Evolutionary conservation across 2,113 vertebrate genomes (phyloP).

Genomic region (Sylvia atricapilla): DNA sequence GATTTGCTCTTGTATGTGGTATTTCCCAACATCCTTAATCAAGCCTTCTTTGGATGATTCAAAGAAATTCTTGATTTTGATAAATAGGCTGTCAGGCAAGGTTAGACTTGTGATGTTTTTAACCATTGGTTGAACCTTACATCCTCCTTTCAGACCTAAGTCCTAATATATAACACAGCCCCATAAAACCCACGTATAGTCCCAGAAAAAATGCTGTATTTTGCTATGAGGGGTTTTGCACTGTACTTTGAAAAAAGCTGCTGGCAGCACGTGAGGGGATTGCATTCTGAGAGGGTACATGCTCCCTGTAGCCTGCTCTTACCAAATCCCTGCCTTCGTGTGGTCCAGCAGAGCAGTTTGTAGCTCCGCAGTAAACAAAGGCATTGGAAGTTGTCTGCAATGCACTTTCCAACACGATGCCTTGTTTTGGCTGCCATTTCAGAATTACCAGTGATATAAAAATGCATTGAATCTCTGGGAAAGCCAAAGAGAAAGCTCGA

Average conservation of each 20-base stretch:
- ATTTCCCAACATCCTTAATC: constrained; percentile 41
- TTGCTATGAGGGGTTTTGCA: neutral
- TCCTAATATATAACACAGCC: neutral
- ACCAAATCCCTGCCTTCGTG: neutral
- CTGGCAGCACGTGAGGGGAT: neutral
- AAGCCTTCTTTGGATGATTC: constrained; percentile 23
- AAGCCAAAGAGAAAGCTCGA: neutral
- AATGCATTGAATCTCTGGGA: neutral
- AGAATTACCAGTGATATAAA: neutral
- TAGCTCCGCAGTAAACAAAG: neutral
- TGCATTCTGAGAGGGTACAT: neutral
- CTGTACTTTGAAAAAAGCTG: neutral
- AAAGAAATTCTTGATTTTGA: constrained; percentile 24
- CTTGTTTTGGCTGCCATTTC: neutral
- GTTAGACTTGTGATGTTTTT: neutral
- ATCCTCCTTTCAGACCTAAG: neutral
- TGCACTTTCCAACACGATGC: neutral
- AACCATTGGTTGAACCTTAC: neutral
- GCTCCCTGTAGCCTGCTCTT: neutral
- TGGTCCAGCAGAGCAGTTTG: neutral
- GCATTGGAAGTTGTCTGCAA: neutral
- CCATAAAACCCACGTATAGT: fast-evolving
- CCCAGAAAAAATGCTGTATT: neutral
- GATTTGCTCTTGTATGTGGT: constrained; percentile 7
- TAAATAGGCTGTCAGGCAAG: neutral